Conservation (phyloP, 2,888 invertebrate genomes). For the Cryptophagus acutangulus region DNA sequence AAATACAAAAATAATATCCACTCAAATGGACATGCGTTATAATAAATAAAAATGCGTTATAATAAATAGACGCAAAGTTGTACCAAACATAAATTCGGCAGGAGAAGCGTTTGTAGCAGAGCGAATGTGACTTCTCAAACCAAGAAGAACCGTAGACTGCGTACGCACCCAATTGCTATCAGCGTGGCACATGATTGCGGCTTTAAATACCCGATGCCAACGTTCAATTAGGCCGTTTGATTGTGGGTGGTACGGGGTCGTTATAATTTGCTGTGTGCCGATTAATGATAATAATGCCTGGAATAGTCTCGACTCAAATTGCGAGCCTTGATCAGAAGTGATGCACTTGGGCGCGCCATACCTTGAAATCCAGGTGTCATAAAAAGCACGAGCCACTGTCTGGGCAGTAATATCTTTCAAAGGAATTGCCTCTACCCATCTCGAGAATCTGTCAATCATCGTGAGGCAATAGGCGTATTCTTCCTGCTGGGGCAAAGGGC, state of each 20-base stretch:
- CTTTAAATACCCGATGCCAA: constrained; percentile 32
- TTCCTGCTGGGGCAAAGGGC: neutral
- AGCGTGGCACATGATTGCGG: too few relatives aligned
- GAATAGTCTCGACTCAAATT: constrained; percentile 32
- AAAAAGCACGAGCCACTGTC: constrained; percentile 29
- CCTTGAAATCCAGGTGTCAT: constrained; percentile 31
- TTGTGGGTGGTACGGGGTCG: constrained; percentile 32
- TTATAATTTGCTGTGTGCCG: neutral
- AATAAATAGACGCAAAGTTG: too few relatives aligned
- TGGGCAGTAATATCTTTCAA: constrained; percentile 33
- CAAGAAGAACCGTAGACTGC: too few relatives aligned
- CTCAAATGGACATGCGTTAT: too few relatives aligned
- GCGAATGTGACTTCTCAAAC: too few relatives aligned
- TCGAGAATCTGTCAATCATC: constrained; percentile 35
- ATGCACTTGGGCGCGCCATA: constrained; percentile 32
- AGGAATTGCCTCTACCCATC: constrained; percentile 32
- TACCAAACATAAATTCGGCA: too few relatives aligned
- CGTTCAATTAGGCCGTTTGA: constrained; percentile 27
- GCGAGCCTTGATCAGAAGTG: constrained; percentile 31
- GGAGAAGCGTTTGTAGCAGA: too few relatives aligned
- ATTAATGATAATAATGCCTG: constrained; percentile 28
- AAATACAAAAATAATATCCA: too few relatives aligned
- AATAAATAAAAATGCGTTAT: too few relatives aligned
- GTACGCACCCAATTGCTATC: too few relatives aligned
- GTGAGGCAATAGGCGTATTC: constrained; percentile 20